These are phyloP conservation scores for Anguilla obscura DNA, from an alignment of 2,797 vertebrate genomes.

Conservation along the genomic window DNA sequence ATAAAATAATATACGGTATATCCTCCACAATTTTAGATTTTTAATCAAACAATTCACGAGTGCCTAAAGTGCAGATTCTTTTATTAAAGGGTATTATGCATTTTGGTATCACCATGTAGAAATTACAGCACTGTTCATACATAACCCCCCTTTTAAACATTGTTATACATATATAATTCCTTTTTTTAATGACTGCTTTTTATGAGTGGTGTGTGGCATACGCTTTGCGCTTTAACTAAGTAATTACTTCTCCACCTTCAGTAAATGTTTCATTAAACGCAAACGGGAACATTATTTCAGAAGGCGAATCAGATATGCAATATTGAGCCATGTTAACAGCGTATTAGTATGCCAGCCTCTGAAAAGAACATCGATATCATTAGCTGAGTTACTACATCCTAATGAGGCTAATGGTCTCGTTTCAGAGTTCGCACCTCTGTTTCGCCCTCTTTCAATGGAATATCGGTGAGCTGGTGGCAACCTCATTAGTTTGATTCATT, in stretches of 20 bases:
- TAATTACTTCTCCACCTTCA: not conserved
- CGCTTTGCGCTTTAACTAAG: not conserved
- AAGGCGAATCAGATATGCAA: slow-evolving; percentile 13
- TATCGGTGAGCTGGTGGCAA: slow-evolving; percentile 26
- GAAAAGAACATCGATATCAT: slow-evolving; percentile 26
- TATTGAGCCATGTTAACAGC: slow-evolving; percentile 27
- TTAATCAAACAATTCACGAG: no score
- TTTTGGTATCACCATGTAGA: no score
- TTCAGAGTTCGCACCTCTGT: slow-evolving; percentile 19
- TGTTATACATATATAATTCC: no score
- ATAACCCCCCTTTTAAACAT: no score
- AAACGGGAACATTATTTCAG: slow-evolving; percentile 2
- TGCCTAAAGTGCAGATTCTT: no score
- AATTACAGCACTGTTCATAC: no score
- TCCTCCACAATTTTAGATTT: no score
- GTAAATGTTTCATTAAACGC: slow-evolving; percentile 21
- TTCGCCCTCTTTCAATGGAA: not conserved
- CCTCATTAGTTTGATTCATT: slow-evolving; percentile 35
- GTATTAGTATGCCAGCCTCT: slow-evolving; percentile 35
- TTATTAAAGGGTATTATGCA: no score
- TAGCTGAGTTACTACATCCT: slow-evolving; percentile 30
- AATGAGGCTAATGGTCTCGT: slow-evolving; percentile 35
- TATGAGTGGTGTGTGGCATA: not conserved
- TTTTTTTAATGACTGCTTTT: not conserved
- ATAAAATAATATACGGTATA: no score